Percentiles rank a stretch among this genome's conserved stretches.
These are phyloP conservation scores for Thamnophis sirtalis DNA, from an alignment of 2,113 vertebrate genomes.

Conservation along the genomic window DNA sequence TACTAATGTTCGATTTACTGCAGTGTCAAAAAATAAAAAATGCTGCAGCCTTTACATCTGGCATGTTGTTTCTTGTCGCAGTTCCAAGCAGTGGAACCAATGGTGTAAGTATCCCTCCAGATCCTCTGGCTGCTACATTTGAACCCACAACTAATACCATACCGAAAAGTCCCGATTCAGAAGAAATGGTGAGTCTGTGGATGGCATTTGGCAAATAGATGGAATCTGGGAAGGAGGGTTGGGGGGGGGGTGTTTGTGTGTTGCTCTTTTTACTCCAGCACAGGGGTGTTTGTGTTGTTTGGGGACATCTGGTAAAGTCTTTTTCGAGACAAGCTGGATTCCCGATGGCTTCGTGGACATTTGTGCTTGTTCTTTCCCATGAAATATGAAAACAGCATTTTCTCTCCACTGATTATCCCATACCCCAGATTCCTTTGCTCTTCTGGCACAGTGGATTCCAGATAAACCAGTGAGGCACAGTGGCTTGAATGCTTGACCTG, in stretches of 20 bases:
- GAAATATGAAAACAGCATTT: background rate
- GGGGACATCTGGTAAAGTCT: too few species aligned
- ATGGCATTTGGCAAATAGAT: background rate
- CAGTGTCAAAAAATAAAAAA: background rate
- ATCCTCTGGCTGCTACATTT: slow-evolving; percentile 62
- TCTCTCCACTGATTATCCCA: background rate
- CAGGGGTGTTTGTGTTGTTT: background rate
- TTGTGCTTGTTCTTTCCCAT: background rate
- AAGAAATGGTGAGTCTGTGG: slow-evolving; percentile 50
- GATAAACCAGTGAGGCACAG: background rate
- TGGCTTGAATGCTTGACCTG: background rate
- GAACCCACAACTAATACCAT: slow-evolving; percentile 72
- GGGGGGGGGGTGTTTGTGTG: accelerated
- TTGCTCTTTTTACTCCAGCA: background rate
- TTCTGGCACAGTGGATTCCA: background rate
- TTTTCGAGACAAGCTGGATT: background rate
- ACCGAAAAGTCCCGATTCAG: slow-evolving; percentile 54
- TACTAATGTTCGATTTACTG: background rate
- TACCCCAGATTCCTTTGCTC: background rate
- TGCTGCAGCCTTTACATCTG: background rate
- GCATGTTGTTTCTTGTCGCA: slow-evolving; percentile 24
- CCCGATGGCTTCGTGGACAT: background rate
- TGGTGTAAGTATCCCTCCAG: slow-evolving; percentile 82
- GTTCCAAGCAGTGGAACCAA: slow-evolving; percentile 91
- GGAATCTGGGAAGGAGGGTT: background rate